A percentile compares a stretch with the other conserved stretches of the same genome.
phyloP scores from a whole-genome alignment of 2,797 vertebrate genomes.

The Oreochromis grahami region DNA sequence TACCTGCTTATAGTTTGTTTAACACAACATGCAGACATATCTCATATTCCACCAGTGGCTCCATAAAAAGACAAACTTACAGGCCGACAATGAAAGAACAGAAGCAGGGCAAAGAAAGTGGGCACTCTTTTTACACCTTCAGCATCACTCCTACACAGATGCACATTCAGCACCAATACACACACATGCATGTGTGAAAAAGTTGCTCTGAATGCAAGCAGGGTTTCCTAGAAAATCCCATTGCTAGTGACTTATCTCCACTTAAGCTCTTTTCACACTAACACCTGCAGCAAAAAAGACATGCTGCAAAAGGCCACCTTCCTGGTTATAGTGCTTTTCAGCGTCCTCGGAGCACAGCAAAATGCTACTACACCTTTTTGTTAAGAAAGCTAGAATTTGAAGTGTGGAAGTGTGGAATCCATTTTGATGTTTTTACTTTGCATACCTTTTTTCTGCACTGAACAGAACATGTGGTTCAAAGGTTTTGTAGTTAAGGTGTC shows the following conservation, averaged over 20 bases:
- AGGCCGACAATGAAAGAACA: not conserved
- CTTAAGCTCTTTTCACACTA: slow-evolving; percentile 43
- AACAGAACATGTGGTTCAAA: not conserved
- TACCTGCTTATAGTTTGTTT: not conserved
- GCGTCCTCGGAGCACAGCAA: not conserved
- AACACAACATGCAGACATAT: not conserved
- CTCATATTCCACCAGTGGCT: not conserved
- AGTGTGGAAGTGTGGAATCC: not conserved
- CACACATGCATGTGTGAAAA: not conserved
- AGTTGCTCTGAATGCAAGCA: not conserved
- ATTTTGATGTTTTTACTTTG: not conserved
- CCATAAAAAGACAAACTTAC: not conserved
- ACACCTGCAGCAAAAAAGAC: slow-evolving; percentile 4
- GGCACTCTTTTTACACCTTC: not conserved
- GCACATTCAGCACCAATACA: slow-evolving; percentile 22
- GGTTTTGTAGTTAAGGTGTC: not conserved
- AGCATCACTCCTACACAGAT: not conserved
- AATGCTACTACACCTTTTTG: not conserved
- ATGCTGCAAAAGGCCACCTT: not conserved
- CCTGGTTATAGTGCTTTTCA: not conserved
- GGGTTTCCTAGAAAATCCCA: slow-evolving; percentile 32
- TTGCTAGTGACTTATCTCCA: slow-evolving; percentile 6
- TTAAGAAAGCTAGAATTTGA: not conserved
- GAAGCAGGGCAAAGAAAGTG: not conserved
- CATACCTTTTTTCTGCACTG: not conserved